Percentiles rank a stretch among this genome's conserved stretches.
phyloP scores from a whole-genome alignment of 1,140 invertebrate genomes.

The Holcopasites calliopsidis region DNA sequence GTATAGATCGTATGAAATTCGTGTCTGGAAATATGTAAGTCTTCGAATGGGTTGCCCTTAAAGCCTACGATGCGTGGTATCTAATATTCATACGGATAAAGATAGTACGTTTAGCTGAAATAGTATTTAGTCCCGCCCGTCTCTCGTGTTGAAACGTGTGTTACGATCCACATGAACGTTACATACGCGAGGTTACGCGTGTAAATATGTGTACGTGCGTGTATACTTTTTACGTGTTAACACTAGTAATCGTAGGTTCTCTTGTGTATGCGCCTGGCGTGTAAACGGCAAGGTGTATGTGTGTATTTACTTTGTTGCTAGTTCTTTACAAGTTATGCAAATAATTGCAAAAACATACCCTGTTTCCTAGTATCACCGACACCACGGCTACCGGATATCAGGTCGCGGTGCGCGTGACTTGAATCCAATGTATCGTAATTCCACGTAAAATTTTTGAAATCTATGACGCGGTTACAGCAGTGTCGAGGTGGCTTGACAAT shows the following conservation, averaged over 20 bases:
- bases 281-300: conserved; percentile 19
- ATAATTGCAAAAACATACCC: conserved; percentile 79
- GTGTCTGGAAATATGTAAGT: conserved; percentile 36
- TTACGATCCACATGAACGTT: conserved; percentile 23
- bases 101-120: conserved; percentile 54
- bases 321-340: conserved; percentile 75
- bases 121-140: conserved; percentile 40
- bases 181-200: not conserved
- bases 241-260: not conserved
- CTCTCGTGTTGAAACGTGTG: conserved; percentile 9
- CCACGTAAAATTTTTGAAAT: conserved; percentile 61
- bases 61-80: conserved; percentile 47
- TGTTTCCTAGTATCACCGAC: conserved; percentile 78
- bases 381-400: conserved; percentile 62
- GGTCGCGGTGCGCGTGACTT: conserved; percentile 64
- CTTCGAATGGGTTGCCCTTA: conserved; percentile 47
- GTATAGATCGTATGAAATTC: conserved; percentile 37
- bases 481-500: conserved; percentile 60
- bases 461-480: conserved; percentile 62
- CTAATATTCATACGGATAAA: conserved; percentile 54
- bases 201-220: not conserved
- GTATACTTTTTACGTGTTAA: not conserved
- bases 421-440: conserved; percentile 69
- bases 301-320: conserved; percentile 56
- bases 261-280: not conserved